phyloP scores from a whole-genome alignment of 2,888 invertebrate genomes.

The Drosophila paramelanica region DNA sequence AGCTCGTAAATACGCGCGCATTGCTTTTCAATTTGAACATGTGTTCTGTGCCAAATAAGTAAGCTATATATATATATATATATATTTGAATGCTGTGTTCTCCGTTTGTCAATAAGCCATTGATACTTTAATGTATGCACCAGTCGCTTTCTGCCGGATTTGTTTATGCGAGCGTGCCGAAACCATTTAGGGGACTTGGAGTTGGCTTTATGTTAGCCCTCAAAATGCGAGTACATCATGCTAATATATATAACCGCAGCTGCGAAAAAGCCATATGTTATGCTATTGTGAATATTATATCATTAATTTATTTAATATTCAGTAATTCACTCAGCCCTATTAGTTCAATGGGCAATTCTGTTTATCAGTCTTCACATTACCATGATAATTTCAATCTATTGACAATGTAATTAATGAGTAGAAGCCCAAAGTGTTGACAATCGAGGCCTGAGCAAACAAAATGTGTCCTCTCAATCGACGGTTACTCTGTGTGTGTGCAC shows the following conservation, averaged over 20 bases:
- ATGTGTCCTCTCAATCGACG: slow-evolving; percentile 10
- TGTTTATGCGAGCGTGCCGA: slow-evolving; percentile 26
- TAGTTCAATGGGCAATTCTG: slow-evolving; percentile 10
- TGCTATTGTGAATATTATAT: slow-evolving; percentile 9
- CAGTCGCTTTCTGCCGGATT: slow-evolving; percentile 66
- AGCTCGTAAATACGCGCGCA: slow-evolving; percentile 50
- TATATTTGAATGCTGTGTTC: slow-evolving; percentile 10
- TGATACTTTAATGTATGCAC: slow-evolving; percentile 74
- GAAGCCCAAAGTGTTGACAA: slow-evolving; percentile 37
- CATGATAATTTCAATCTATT: slow-evolving; percentile 49
- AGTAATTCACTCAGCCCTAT: slow-evolving; percentile 15
- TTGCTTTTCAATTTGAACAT: slow-evolving; percentile 71
- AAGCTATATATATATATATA: slow-evolving; percentile 22
- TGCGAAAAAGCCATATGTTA: slow-evolving; percentile 12
- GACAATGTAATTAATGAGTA: slow-evolving; percentile 71
- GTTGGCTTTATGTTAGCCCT: slow-evolving; percentile 48
- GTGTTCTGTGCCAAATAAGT: slow-evolving; percentile 36
- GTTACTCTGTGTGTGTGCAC: background rate
- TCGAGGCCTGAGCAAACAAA: slow-evolving; percentile 37
- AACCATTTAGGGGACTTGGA: slow-evolving; percentile 23
- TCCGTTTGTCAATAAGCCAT: slow-evolving; percentile 61
- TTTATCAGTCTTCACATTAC: slow-evolving; percentile 26
- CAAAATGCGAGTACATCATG: slow-evolving; percentile 16
- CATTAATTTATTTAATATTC: too few species aligned
- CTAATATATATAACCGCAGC: slow-evolving; percentile 26